phyloP scores from a whole-genome alignment of 1,140 invertebrate genomes.

The Monochamus saltuarius region DNA sequence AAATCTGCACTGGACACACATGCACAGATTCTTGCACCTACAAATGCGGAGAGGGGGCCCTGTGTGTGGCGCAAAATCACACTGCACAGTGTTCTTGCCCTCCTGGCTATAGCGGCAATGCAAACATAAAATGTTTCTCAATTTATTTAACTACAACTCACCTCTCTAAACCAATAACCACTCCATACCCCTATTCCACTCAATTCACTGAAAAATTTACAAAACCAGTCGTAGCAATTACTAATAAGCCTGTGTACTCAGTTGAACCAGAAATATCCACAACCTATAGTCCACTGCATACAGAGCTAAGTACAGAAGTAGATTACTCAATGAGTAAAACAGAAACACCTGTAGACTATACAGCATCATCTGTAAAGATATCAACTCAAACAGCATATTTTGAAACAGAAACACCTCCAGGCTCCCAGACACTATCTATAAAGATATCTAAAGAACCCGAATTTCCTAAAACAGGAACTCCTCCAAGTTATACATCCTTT shows the following conservation, averaged over 20 bases:
- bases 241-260: not conserved
- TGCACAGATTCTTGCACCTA: constrained; percentile 67
- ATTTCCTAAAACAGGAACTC: too few relatives aligned
- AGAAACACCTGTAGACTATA: too few relatives aligned
- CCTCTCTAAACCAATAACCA: constrained; percentile 6
- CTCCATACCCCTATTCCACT: not conserved
- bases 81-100: constrained; percentile 57
- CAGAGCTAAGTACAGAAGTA: too few relatives aligned
- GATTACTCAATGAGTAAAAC: too few relatives aligned
- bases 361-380: too few relatives aligned
- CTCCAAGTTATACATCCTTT: too few relatives aligned
- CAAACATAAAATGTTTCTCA: constrained; percentile 48
- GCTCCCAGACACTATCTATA: too few relatives aligned
- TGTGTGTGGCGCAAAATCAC: constrained; percentile 61
- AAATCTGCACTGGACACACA: constrained; percentile 63
- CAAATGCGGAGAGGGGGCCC: constrained; percentile 60
- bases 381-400: too few relatives aligned
- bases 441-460: too few relatives aligned
- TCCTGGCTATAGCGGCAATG: constrained; percentile 45
- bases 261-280: too few relatives aligned
- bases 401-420: too few relatives aligned
- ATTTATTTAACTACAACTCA: not conserved
- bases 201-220: not conserved
- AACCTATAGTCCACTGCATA: too few relatives aligned
- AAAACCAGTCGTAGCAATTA: not conserved